phyloP scores from a whole-genome alignment of 2,113 vertebrate genomes.

The Gymnocephalus cernua region DNA sequence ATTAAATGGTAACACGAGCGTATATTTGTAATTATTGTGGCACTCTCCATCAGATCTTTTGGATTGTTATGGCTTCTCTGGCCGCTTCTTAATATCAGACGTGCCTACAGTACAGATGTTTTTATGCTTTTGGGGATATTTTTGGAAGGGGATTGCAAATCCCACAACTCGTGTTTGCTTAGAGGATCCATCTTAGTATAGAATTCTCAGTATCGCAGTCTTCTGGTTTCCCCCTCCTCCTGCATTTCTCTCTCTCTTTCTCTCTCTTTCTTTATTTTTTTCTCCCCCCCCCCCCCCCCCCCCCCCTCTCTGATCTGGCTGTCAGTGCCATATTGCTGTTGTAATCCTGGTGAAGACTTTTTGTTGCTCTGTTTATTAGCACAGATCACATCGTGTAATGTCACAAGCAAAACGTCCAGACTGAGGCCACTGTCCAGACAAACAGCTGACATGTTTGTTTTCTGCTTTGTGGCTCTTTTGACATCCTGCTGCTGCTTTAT shows the following conservation, averaged over 20 bases:
- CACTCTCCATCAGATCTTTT: not conserved
- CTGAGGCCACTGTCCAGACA: conserved; percentile 7
- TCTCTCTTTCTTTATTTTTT: not conserved
- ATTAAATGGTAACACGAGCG: not conserved
- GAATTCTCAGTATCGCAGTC: conserved; percentile 45
- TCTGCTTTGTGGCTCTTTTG: not conserved
- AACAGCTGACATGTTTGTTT: conserved; percentile 30
- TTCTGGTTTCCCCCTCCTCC: conserved; percentile 17
- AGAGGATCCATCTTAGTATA: conserved; percentile 44
- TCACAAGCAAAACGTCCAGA: conserved; percentile 14
- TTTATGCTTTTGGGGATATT: conserved; percentile 60
- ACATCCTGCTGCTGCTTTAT: not conserved
- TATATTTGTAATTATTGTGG: not conserved
- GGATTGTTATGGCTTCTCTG: not conserved
- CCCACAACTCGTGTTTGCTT: conserved; percentile 56
- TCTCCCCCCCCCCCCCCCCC: not conserved
- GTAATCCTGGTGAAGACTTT: conserved; percentile 38
- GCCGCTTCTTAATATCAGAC: conserved; percentile 6
- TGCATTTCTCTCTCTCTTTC: not conserved
- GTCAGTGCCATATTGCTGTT: conserved; percentile 26
- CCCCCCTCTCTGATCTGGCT: conserved; percentile 6
- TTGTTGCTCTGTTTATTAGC: conserved; percentile 55
- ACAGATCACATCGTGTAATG: conserved; percentile 19
- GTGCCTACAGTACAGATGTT: conserved; percentile 46
- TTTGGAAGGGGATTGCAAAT: conserved; percentile 57